Evolutionary conservation across 2,888 invertebrate genomes (phyloP).

Genomic region (Vannuccia rotundouncinata): DNA sequence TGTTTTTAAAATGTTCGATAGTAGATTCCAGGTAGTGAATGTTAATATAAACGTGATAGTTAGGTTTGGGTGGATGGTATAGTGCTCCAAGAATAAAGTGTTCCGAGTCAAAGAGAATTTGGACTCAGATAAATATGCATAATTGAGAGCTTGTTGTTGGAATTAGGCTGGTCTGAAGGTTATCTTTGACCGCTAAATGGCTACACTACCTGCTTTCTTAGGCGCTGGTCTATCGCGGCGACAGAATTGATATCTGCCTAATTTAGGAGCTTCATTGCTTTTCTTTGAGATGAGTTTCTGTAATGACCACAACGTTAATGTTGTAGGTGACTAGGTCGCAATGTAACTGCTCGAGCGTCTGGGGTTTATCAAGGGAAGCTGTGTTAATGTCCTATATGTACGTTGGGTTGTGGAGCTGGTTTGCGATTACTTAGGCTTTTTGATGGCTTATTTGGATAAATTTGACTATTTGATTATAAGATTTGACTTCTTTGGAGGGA

Average conservation of each 20-base stretch:
- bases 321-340: conserved; percentile 18
- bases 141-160: conserved; percentile 21
- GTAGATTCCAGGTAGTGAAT: conserved; percentile 17
- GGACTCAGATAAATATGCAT: not conserved
- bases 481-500: no score
- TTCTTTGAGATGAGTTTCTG: conserved; percentile 16
- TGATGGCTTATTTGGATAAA: no score
- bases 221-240: conserved; percentile 8
- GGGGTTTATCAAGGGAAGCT: no score
- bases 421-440: no score
- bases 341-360: conserved; percentile 10
- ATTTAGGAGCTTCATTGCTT: conserved; percentile 16
- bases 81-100: not conserved
- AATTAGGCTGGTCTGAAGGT: conserved; percentile 15
- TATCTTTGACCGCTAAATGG: conserved; percentile 13
- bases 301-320: conserved; percentile 13
- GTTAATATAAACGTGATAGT: not conserved
- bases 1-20: not conserved
- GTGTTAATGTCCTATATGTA: no score
- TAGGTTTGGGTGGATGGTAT: not conserved
- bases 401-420: no score
- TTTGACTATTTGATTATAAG: no score
- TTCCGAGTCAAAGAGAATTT: conserved; percentile 11
- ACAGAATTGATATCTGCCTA: conserved; percentile 13
- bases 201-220: conserved; percentile 3